Evolutionary conservation across 2,888 invertebrate genomes (phyloP).

Genomic region (Silvanus unidentatus): DNA sequence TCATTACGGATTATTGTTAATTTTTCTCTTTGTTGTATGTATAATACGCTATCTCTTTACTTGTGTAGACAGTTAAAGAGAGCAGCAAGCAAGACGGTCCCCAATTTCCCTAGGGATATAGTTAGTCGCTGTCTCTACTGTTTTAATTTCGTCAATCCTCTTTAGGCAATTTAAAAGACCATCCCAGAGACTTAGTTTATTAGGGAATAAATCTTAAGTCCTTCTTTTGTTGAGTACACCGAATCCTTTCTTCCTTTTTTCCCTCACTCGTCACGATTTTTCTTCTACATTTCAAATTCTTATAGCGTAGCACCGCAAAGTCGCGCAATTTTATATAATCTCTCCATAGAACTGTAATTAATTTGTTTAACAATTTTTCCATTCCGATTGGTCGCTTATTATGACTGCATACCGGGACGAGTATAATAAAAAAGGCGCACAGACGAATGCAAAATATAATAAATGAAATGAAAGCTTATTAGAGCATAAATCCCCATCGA

Average conservation of each 20-base stretch:
- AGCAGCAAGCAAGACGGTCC: constrained; percentile 12
- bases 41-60: no score
- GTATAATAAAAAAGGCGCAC: no score
- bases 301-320: no score
- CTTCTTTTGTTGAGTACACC: constrained; percentile 15
- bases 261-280: constrained; percentile 6
- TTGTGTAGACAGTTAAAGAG: no score
- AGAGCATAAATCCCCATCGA: no score
- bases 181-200: constrained; percentile 33
- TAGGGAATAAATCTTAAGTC: constrained; percentile 37
- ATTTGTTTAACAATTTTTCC: constrained; percentile 1
- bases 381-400: background rate
- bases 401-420: no score
- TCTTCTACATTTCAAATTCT: no score
- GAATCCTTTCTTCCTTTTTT: constrained; percentile 12
- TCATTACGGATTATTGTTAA: no score
- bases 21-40: no score
- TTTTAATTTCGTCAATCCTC: constrained; percentile 42
- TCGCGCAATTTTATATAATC: no score
- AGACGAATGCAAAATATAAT: no score
- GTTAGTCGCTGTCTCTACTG: constrained; percentile 31
- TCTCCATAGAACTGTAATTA: constrained; percentile 4
- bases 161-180: constrained; percentile 37
- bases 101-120: constrained; percentile 34
- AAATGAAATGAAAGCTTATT: no score